phyloP scores from a whole-genome alignment of 2,113 vertebrate genomes.

The Pandion haliaetus region DNA sequence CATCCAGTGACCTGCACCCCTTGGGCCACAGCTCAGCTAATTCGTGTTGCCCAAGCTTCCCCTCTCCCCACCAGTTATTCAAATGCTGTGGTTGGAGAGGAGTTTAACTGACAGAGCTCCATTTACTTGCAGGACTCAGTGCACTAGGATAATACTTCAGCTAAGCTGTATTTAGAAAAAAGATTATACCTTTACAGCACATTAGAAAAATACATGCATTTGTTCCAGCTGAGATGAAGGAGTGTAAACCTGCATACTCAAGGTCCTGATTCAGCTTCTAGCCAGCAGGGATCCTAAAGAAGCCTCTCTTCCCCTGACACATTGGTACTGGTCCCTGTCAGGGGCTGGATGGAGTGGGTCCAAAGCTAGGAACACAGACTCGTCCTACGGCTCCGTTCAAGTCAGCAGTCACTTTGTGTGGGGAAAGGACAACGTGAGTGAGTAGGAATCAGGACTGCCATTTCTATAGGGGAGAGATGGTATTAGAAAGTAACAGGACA shows the following conservation, averaged over 20 bases:
- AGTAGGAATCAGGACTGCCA: not conserved
- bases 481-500: not conserved
- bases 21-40: not conserved
- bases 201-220: fast-evolving
- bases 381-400: not conserved
- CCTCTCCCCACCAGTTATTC: not conserved
- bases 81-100: not conserved
- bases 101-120: not conserved
- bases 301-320: not conserved
- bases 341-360: not conserved
- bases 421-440: fast-evolving
- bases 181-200: not conserved
- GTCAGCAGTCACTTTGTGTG: not conserved
- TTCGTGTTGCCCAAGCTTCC: not conserved
- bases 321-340: not conserved
- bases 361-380: not conserved
- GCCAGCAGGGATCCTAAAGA: not conserved
- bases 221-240: not conserved
- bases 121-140: not conserved
- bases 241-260: not conserved
- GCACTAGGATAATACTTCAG: not conserved
- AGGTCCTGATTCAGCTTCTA: not conserved
- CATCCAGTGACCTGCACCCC: not conserved
- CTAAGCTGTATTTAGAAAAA: not conserved
- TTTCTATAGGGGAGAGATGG: not conserved